Conservation (phyloP, 2,888 invertebrate genomes). For the Ligdia adustata region DNA sequence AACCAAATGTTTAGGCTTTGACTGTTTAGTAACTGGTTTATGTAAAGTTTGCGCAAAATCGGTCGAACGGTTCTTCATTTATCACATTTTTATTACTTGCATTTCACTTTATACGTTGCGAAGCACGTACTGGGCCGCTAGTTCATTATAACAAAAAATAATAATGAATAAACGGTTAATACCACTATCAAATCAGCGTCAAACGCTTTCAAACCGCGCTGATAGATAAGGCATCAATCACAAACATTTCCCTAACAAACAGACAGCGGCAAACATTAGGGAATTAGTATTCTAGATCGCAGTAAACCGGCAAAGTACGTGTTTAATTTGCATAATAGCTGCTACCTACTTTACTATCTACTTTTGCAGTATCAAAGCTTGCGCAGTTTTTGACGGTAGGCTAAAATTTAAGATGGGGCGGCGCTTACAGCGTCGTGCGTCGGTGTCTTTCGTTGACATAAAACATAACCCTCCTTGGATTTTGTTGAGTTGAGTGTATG, state of each 20-base stretch:
- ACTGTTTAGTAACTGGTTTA: too few species aligned
- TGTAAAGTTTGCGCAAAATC: too few species aligned
- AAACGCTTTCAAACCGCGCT: constrained; percentile 12
- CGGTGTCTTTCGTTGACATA: too few species aligned
- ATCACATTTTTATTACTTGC: too few species aligned
- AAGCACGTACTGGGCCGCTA: too few species aligned
- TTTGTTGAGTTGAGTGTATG: too few species aligned
- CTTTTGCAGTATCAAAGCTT: constrained; percentile 1
- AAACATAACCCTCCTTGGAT: too few species aligned
- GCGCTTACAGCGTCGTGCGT: neutral
- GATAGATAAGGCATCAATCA: constrained; percentile 23
- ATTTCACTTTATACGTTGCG: too few species aligned
- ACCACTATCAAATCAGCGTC: constrained; percentile 4
- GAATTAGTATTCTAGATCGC: constrained; percentile 35
- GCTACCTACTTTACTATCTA: constrained; percentile 8
- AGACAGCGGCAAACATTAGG: constrained; percentile 28
- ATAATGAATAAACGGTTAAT: neutral
- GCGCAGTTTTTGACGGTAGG: too few species aligned
- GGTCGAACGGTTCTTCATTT: too few species aligned
- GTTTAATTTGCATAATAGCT: constrained; percentile 33
- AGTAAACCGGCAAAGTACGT: constrained; percentile 25
- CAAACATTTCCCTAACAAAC: constrained; percentile 25
- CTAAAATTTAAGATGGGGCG: neutral
- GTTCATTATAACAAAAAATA: too few species aligned
- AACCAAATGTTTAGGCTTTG: too few species aligned